A percentile compares a stretch with the other conserved stretches of the same genome.
phyloP scores from a whole-genome alignment of 2,113 vertebrate genomes.

The Thunnus thynnus region DNA sequence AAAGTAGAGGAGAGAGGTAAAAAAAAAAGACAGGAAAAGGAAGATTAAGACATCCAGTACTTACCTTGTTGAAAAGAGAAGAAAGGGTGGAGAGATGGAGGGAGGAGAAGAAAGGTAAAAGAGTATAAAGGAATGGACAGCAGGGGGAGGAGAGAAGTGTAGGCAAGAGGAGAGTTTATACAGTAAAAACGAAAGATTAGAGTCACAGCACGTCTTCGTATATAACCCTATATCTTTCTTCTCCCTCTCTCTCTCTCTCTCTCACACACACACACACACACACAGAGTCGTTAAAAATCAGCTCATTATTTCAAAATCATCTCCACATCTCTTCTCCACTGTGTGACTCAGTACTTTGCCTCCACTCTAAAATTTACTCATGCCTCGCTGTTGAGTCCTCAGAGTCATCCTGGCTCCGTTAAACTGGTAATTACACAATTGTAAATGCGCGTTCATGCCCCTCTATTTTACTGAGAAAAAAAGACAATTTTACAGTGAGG shows the following conservation, averaged over 20 bases:
- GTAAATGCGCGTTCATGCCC: conserved; percentile 16
- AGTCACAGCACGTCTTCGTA: background rate
- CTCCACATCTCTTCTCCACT: conserved; percentile 22
- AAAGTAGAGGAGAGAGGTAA: background rate
- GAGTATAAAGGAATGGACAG: background rate
- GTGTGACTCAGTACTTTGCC: conserved; percentile 35
- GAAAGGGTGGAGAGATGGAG: background rate
- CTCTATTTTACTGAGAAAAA: conserved; percentile 11
- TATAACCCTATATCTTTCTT: background rate
- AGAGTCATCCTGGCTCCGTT: conserved; percentile 21
- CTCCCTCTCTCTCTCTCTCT: background rate
- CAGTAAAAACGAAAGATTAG: conserved; percentile 32
- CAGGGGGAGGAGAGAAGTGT: background rate
- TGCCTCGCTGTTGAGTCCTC: conserved; percentile 15
- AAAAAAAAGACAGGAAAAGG: background rate
- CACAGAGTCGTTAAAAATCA: background rate
- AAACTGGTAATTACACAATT: conserved; percentile 52
- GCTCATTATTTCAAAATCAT: conserved; percentile 53
- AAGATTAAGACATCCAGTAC: background rate
- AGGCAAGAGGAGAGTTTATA: background rate
- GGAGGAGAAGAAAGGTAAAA: too few relatives aligned
- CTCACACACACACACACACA: background rate
- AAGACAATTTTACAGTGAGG: background rate
- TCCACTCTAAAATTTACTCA: conserved; percentile 25
- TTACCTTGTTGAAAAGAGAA: background rate